Evolutionary conservation across 2,113 vertebrate species (phyloP).

Genomic region (Pomatorhinus ruficollis): DNA sequence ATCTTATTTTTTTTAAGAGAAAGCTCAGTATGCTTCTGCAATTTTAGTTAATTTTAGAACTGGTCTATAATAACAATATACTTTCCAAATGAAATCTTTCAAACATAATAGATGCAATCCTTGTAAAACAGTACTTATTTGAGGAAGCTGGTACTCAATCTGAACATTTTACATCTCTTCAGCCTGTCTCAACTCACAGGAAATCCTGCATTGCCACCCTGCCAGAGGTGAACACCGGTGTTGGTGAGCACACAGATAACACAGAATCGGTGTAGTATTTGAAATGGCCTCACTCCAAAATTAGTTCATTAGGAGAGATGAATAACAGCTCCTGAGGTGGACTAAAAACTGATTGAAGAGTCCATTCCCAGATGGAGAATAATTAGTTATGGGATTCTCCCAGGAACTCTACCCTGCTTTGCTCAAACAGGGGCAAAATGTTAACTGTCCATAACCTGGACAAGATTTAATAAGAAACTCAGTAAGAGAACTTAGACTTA

Average conservation of each 20-base stretch:
- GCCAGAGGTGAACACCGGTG: neutral
- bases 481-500: neutral
- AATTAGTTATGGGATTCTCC: neutral
- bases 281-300: neutral
- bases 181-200: neutral
- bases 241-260: neutral
- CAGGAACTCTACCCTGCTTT: neutral
- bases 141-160: neutral
- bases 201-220: neutral
- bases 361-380: neutral
- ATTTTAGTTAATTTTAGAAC: conserved; percentile 44
- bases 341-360: neutral
- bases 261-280: neutral
- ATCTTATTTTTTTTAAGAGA: neutral
- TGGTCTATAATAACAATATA: neutral
- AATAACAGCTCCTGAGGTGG: neutral
- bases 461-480: neutral
- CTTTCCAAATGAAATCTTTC: neutral
- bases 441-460: neutral
- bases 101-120: neutral
- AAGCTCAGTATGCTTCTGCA: neutral
- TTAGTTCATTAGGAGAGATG: neutral
- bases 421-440: neutral
- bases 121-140: neutral
- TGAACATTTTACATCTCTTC: neutral